Evolutionary conservation across 2,888 invertebrate species (phyloP).

Genomic region (Pimpla rufipes): DNA sequence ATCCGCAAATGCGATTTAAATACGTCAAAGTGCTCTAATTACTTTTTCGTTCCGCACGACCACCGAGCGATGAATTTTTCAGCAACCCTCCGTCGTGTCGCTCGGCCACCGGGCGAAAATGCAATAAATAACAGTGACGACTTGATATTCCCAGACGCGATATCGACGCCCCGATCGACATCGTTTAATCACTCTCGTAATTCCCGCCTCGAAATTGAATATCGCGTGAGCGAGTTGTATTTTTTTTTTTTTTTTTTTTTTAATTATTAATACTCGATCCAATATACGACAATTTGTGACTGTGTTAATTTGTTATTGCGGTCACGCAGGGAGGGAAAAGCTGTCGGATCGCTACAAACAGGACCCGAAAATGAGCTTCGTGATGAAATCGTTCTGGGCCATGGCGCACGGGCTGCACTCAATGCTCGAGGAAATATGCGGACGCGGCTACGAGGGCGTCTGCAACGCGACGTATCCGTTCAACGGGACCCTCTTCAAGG

Average conservation of each 20-base stretch:
- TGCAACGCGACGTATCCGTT: slow-evolving; percentile 90
- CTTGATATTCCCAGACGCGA: slow-evolving; percentile 5
- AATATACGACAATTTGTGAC: not conserved
- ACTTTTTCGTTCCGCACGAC: not conserved
- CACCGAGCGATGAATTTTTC: not conserved
- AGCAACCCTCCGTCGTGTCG: not conserved
- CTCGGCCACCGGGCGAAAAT: not conserved
- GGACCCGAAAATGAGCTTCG: slow-evolving; percentile 93
- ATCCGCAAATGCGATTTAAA: not conserved
- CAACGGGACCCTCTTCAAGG: slow-evolving; percentile 90
- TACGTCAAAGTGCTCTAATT: not conserved
- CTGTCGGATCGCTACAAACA: slow-evolving; percentile 88
- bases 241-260: not conserved
- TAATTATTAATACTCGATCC: too few species aligned
- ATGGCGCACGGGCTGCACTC: slow-evolving; percentile 91
- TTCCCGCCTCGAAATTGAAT: not conserved
- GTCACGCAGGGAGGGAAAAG: slow-evolving; percentile 87
- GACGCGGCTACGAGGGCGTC: slow-evolving; percentile 86
- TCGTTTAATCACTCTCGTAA: not conserved
- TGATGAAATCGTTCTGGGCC: slow-evolving; percentile 92
- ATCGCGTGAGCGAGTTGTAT: not conserved
- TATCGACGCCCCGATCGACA: slow-evolving; percentile 1
- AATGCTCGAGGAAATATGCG: slow-evolving; percentile 90
- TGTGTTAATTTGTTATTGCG: not conserved
- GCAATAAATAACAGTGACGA: slow-evolving; percentile 10